Base-by-base conservation (phyloP, 2,113 vertebrate genomes). In the Ifrita kowaldi region DNA sequence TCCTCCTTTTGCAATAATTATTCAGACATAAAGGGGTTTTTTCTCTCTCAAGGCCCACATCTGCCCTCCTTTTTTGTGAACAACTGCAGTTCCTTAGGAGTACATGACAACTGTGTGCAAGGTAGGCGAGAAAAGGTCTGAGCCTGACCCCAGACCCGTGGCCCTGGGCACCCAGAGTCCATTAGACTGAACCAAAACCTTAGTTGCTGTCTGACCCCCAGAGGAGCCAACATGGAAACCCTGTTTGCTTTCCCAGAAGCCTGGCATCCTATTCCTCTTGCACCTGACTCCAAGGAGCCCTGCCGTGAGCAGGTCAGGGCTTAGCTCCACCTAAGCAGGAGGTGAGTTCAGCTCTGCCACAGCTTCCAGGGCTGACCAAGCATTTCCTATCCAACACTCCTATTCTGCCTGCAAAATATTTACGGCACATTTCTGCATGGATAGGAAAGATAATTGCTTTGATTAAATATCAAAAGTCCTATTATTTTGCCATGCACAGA, bases 281-380 rank as follows among this genome's bases (percentile, higher is more conserved):
- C 44, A 13, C 0, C 1, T 4, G 4, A 20, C 39, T 32, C n/a
- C 6, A 3, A 63, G 74, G 26, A 82, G 13, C 28, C 15, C 23
- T 0, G 0, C 27, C 4, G 5, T 1, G 17, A 89, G 33, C 7
- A 41, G 33, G 33, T 10, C 14, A 19, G 30, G 52, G 7, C 3
- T 71, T 63, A 26, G 37, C 28, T 94, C 70, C 4, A 2, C 39
- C 13, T 15, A 4, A 57, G 59, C 5, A 10, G 37, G 21, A 57
- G 32, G 8, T 3, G 5, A 89, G 17, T 65, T 57, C 44, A 77
- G 41, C 46, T 77, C 68, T 74, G 44, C 22, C 63, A 65, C 50
- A 81, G 7, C 41, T 89, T 47, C 68, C 73, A 69, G 59, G 63
- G 23, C 55, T 74, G 63, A 50, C 87, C 2, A 0, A 81, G 59